These are phyloP conservation scores for Drosophila mettleri DNA, from an alignment of 2,888 invertebrate species.

Conservation along the genomic window DNA sequence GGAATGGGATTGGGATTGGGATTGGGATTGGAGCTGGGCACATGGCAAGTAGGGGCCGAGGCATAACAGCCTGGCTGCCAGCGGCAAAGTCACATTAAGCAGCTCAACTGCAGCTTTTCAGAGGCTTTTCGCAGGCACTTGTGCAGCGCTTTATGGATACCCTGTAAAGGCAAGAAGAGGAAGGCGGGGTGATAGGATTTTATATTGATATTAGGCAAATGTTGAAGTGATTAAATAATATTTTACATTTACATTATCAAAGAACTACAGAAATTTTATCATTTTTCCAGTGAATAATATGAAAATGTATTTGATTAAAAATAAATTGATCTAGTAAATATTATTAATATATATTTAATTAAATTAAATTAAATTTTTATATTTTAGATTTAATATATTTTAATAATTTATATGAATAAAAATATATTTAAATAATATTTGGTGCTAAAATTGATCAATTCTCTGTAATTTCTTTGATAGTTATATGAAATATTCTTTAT, in stretches of 20 bases:
- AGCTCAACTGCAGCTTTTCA: slow-evolving; percentile 45
- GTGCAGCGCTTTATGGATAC: slow-evolving; percentile 14
- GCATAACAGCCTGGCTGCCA: slow-evolving; percentile 1
- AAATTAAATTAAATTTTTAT: too few species aligned
- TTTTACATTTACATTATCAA: background rate
- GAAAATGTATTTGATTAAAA: too few species aligned
- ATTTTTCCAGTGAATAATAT: too few species aligned
- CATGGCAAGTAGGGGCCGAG: background rate
- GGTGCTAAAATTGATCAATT: too few species aligned
- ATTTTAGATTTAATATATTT: too few species aligned
- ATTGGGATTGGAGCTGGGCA: slow-evolving; percentile 6
- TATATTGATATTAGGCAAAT: background rate
- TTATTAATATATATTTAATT: too few species aligned
- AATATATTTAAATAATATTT: too few species aligned
- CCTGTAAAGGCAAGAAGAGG: slow-evolving; percentile 1
- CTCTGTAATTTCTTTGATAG: too few species aligned
- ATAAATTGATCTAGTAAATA: too few species aligned
- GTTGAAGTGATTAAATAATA: background rate
- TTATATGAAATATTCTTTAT: too few species aligned
- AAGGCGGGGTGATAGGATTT: background rate
- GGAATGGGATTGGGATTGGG: background rate
- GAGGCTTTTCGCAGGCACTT: slow-evolving; percentile 28
- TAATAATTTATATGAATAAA: too few species aligned
- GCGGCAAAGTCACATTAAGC: slow-evolving; percentile 25
- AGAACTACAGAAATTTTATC: background rate